These are phyloP conservation scores for Drosophila bunnanda DNA, from an alignment of 2,888 invertebrate genomes.

Conservation along the genomic window DNA sequence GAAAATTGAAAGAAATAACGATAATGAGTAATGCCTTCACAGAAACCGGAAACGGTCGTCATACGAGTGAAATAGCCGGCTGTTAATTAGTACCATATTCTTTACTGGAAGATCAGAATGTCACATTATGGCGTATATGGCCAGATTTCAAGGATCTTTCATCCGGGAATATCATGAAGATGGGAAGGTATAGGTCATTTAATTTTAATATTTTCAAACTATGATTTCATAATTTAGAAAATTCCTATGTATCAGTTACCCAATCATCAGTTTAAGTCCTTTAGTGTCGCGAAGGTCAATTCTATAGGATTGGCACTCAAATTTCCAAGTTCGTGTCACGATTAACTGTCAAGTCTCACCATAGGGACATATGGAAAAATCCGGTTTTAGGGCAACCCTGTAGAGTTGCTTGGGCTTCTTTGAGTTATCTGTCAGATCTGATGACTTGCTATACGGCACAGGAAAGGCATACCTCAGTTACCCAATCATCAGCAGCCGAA, in stretches of 20 bases:
- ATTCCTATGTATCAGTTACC: no score
- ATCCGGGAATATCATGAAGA: not conserved
- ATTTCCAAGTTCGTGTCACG: not conserved
- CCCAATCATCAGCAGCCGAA: slow-evolving; percentile 1
- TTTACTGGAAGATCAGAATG: not conserved
- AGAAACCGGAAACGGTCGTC: slow-evolving; percentile 22
- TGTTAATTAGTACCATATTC: not conserved
- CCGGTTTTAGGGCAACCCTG: not conserved
- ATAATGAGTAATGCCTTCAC: slow-evolving; percentile 26
- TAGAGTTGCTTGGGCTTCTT: not conserved
- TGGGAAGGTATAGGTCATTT: not conserved
- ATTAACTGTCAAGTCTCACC: not conserved
- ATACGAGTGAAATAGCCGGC: not conserved
- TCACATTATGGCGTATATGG: not conserved
- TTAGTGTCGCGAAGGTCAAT: no score
- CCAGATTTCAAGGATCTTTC: not conserved
- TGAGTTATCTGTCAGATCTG: not conserved
- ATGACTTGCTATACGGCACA: not conserved
- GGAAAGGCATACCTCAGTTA: slow-evolving; percentile 11
- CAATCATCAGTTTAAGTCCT: no score
- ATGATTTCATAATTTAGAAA: no score
- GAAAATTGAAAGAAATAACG: not conserved
- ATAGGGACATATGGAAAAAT: not conserved
- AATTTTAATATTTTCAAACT: not conserved
- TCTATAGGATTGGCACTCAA: not conserved